phyloP scores from a whole-genome alignment of 30 jellyfish, hydroid and myxozoan species.

The Pelagia noctiluca region DNA sequence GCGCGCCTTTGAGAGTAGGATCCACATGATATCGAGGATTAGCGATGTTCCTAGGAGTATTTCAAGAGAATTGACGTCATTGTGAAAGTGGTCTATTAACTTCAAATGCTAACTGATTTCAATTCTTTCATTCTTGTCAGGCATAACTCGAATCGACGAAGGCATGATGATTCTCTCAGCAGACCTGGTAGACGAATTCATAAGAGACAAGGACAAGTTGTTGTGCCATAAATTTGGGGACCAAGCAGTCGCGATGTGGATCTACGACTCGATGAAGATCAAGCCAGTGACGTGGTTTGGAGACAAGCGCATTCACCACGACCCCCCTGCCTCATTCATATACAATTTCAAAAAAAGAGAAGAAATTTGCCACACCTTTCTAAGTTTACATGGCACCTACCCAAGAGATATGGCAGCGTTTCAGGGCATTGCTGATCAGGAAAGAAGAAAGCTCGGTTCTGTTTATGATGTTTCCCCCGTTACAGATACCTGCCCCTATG shows the following conservation, averaged over 20 bases:
- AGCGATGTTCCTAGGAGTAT: no score
- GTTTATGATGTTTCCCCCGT: constrained; percentile 70
- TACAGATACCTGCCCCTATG: constrained; percentile 70
- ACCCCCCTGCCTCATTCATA: constrained; percentile 82
- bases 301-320: constrained; percentile 76
- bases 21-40: no score
- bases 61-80: no score
- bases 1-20: no score
- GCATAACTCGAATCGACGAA: constrained; percentile 81
- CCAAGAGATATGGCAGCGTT: constrained; percentile 75
- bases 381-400: constrained; percentile 83
- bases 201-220: constrained; percentile 45
- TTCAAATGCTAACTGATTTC: no score
- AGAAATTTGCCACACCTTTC: constrained; percentile 83
- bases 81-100: no score
- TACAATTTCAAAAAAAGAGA: constrained; percentile 51
- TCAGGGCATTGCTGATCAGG: constrained; percentile 47
- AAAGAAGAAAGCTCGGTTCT: constrained; percentile 38
- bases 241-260: constrained; percentile 95
- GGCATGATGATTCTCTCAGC: constrained; percentile 84
- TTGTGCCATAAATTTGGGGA: constrained; percentile 82
- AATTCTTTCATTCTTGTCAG: constrained; percentile 26
- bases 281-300: constrained; percentile 83
- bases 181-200: constrained; percentile 71
- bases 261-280: constrained; percentile 72